Base-by-base conservation (phyloP, 2,113 vertebrate species). In the Brachirus orientalis region DNA sequence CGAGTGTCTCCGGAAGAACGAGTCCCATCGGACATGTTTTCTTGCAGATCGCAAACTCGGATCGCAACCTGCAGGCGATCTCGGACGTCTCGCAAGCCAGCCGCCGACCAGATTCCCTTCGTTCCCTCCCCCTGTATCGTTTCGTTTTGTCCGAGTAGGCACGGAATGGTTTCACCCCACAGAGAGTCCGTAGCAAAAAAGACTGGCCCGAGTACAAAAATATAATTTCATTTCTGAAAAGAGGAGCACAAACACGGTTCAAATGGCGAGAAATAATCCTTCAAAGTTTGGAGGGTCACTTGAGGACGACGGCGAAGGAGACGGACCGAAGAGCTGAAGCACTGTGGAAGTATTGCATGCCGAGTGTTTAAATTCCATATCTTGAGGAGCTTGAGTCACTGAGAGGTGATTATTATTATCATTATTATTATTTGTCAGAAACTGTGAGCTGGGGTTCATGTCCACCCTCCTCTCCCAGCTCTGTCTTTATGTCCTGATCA, bases 401-500 rank as follows among this genome's bases (percentile, higher is more conserved):
- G 58, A 61, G 80, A 63, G 70, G 72, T 48, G 79, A 68, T 69
- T 46, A 28, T 63, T 28, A 28, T 28, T 2, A 28, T 28, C 28
- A 28, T 28, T 43, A 43, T 13, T 43, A 13, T 52, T 76, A 68
- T 69, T 44, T 71, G 74, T 64, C 59, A 38, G 44, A 57, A 8
- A 48, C 36, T 38, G 59, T 16, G 56, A 51, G 70, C 12, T 35
- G 45, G 77, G 72, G 72, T 75, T 1, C 20, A 47, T 9, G 56
- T 78, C 74, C 50, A 2, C 13, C 18, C 35, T n/a, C 45, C 22
- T 5, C 12, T 8, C 52, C 14, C 14, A 1, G 12, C 63, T 51
- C 60, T 9, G 3, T 3, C 60, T 79, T 94, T 94, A 96, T 72
- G 95, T 97, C 92, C 93, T 84, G 62, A 94, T 91, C 79, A 88